Base-by-base conservation (phyloP, 2,888 invertebrate genomes). In the Physocephala rufipes region DNA sequence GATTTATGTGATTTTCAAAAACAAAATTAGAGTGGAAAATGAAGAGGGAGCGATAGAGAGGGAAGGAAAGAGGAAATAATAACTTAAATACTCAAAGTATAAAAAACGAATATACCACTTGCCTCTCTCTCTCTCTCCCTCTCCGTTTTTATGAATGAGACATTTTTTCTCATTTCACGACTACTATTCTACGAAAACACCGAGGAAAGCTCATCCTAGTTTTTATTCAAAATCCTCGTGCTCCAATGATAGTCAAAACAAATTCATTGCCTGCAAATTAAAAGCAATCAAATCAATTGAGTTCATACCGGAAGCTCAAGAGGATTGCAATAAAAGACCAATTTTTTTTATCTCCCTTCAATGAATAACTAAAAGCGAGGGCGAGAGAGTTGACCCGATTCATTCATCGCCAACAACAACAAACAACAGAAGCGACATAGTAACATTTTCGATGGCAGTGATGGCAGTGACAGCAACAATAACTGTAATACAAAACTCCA, bases 341-440 rank as follows among this genome's bases (percentile, higher is more conserved):
- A 53, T 19, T 49, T 1, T 16, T 36, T 36, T 9, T 36, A 9
- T 4, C 36, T n/a, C n/a, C n/a, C n/a, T n/a, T n/a, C 36, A 7
- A 36, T 36, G 9, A 36, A 36, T 7, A 9, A 36, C 9, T 36
- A 36, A 9, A 9, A 36, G 36, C 36, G 36, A 4, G 9, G n/a
- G n/a, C n/a, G n/a, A n/a, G n/a, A n/a, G n/a, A n/a, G n/a, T n/a
- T n/a, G n/a, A n/a, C n/a, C n/a, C 2, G n/a, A n/a, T n/a, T n/a
- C n/a, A n/a, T n/a, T n/a, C 61, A 62, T 43, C 2, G 15, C 7
- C 19, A 30, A 71, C 73, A 71, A 64, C 71, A 66, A 68, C 69
- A 69, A 58, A 47, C 73, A 73, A 74, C 70, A 49, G 70, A 72
- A 75, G 70, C 68, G 63, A 72, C 70, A 70, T 51, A 47, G 49